These are phyloP conservation scores for Serinus canaria DNA, from an alignment of 2,113 vertebrate genomes.

Conservation along the genomic window DNA sequence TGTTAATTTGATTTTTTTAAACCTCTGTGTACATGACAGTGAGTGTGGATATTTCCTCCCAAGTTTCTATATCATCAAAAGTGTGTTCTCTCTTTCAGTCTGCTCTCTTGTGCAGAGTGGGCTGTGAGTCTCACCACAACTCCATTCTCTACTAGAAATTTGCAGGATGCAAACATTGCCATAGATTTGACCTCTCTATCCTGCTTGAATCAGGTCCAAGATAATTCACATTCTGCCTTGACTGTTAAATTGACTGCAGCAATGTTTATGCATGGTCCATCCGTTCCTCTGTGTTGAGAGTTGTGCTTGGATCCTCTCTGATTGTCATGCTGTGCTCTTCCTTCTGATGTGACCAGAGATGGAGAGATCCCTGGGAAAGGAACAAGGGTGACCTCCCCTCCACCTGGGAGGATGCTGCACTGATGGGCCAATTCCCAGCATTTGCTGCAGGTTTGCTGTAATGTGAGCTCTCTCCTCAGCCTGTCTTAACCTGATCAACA, in stretches of 20 bases:
- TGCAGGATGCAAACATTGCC: neutral
- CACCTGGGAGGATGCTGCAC: neutral
- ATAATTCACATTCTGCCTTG: neutral
- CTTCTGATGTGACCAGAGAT: neutral
- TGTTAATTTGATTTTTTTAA: neutral
- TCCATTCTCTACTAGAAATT: neutral
- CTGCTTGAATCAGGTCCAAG: neutral
- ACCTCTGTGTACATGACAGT: rapidly evolving
- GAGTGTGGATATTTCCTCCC: neutral
- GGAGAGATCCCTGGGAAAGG: neutral
- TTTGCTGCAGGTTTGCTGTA: neutral
- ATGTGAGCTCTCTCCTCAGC: neutral
- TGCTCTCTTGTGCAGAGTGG: neutral
- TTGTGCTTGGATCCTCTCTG: neutral
- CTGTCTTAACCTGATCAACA: neutral
- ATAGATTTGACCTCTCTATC: neutral
- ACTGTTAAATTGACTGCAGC: neutral
- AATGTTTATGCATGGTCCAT: neutral
- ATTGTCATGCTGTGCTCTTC: neutral
- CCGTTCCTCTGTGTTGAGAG: neutral
- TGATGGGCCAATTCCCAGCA: neutral
- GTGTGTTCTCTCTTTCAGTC: neutral
- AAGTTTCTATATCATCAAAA: neutral
- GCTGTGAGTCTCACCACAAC: neutral
- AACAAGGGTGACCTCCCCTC: neutral